These are phyloP conservation scores for Thysanoteuthis rhombus DNA, from an alignment of 2,888 invertebrate genomes.

Conservation along the genomic window DNA sequence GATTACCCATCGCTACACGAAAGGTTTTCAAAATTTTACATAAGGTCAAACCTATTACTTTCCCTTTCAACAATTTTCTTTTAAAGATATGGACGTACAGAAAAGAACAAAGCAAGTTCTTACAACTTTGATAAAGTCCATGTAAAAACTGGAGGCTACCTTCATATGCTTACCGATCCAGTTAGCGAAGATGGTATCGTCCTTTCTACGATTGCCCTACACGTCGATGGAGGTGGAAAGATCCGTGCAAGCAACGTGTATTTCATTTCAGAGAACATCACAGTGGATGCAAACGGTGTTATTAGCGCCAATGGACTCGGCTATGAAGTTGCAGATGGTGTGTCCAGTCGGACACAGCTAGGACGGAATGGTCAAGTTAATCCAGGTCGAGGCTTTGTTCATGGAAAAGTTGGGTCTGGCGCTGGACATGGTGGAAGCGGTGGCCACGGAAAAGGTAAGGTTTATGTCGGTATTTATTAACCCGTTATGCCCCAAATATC, in stretches of 20 bases:
- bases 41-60: no score
- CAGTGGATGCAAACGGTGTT: conserved; percentile 50
- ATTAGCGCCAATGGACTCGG: conserved; percentile 51
- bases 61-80: neutral
- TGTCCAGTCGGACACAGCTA: conserved; percentile 30
- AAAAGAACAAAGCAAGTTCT: conserved; percentile 38
- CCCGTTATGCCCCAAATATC: no score
- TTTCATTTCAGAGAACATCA: conserved; percentile 49
- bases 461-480: neutral
- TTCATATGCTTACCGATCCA: conserved; percentile 55
- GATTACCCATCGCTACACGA: no score
- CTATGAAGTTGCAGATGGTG: conserved; percentile 44
- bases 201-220: conserved; percentile 44
- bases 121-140: conserved; percentile 52
- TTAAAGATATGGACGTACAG: conserved; percentile 43
- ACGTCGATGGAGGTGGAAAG: conserved; percentile 54
- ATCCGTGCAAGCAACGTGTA: conserved; percentile 51
- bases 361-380: conserved; percentile 50
- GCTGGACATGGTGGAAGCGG: conserved; percentile 57
- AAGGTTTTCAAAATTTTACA: no score
- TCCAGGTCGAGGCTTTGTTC: conserved; percentile 47
- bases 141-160: conserved; percentile 50
- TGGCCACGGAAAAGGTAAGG: conserved; percentile 46
- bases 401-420: conserved; percentile 43
- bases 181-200: conserved; percentile 47